Evolutionary conservation across 2,113 vertebrate species (phyloP).

Genomic region (Oreochromis spilurus): DNA sequence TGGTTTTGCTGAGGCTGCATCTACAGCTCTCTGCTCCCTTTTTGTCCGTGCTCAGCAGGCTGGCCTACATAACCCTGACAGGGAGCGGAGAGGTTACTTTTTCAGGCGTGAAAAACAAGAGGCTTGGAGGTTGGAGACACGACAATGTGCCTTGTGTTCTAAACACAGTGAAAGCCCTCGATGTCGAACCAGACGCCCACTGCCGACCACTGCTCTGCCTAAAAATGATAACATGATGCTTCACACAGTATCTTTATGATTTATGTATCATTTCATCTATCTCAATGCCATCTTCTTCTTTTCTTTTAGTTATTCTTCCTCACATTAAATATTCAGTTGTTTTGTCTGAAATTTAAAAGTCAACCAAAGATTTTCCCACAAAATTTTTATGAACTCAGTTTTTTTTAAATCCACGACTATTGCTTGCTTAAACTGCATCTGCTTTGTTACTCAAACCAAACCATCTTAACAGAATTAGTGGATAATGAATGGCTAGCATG

Average conservation of each 20-base stretch:
- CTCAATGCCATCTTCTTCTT: background rate
- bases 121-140: background rate
- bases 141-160: constrained; percentile 46
- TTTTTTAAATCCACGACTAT: accelerated
- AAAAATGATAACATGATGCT: accelerated
- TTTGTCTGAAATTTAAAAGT: background rate
- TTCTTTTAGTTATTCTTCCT: background rate
- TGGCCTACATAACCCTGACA: constrained; percentile 50
- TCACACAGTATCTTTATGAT: background rate
- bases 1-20: constrained; percentile 40
- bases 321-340: background rate
- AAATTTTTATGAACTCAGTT: accelerated
- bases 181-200: background rate
- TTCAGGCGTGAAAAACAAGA: constrained; percentile 34
- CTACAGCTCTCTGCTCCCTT: constrained; percentile 14
- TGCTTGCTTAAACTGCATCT: background rate
- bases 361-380: background rate
- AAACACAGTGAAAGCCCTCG: background rate
- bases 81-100: background rate
- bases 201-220: background rate
- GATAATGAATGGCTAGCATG: background rate
- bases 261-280: background rate
- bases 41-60: constrained; percentile 38
- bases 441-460: background rate
- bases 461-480: background rate